A percentile compares a stretch with the other conserved stretches of the same genome.
Conservation (phyloP, 2,888 invertebrate genomes). For the Pyrrhosoma nymphula region DNA sequence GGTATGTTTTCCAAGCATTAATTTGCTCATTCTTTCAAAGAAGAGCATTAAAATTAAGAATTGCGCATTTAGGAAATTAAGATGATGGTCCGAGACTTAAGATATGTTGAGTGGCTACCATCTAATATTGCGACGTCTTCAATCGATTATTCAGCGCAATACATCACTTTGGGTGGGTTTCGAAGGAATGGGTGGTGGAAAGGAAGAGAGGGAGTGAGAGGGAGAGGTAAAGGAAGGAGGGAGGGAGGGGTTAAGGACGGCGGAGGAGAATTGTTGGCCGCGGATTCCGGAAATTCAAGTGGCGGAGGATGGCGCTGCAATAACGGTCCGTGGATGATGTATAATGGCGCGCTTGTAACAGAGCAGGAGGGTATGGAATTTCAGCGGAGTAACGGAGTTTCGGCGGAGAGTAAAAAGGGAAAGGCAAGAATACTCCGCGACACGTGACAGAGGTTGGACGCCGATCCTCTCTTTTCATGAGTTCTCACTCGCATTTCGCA, state of each 20-base stretch:
- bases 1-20: no score
- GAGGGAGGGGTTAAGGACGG: neutral
- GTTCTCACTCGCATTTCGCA: neutral
- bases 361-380: conserved; percentile 33
- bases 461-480: neutral
- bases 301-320: conserved; percentile 45
- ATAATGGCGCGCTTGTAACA: neutral
- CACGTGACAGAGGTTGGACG: neutral
- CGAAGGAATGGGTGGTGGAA: neutral
- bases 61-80: no score
- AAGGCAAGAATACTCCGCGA: neutral
- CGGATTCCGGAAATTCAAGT: conserved; percentile 61
- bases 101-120: no score
- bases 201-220: neutral
- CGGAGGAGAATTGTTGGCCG: conserved; percentile 28
- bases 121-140: no score
- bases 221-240: neutral
- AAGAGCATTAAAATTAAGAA: no score
- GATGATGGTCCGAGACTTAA: no score
- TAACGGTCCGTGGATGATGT: conserved; percentile 62
- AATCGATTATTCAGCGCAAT: no score
- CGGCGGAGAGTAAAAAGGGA: neutral
- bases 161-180: neutral
- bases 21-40: no score
- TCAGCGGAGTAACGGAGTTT: conserved; percentile 56